phyloP scores from a whole-genome alignment of 2,113 vertebrate species.

The Polypterus bichir region DNA sequence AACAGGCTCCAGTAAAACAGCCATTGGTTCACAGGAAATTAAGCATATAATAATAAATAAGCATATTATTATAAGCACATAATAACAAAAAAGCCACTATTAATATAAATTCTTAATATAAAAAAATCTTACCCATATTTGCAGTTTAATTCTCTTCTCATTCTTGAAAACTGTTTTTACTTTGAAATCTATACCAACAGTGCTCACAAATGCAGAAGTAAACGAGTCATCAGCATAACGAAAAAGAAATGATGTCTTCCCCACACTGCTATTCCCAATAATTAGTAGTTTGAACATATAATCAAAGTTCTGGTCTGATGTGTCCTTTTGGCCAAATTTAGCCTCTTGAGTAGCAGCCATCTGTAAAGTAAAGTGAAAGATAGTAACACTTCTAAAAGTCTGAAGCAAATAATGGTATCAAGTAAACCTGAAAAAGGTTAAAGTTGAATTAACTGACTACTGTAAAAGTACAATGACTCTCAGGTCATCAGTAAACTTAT shows the following conservation, averaged over 20 bases:
- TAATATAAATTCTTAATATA: too few relatives aligned
- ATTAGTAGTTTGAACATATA: conserved; percentile 91
- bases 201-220: conserved; percentile 95
- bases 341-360: conserved; percentile 78
- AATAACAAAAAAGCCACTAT: too few relatives aligned
- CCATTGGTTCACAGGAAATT: too few relatives aligned
- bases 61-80: too few relatives aligned
- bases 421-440: too few relatives aligned
- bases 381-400: neutral
- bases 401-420: neutral
- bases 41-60: too few relatives aligned
- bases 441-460: too few relatives aligned
- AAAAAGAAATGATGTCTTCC: conserved; percentile 89
- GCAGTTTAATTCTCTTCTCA: conserved; percentile 94
- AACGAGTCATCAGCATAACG: conserved; percentile 94
- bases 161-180: conserved; percentile 96
- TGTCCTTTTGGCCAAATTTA: conserved; percentile 69
- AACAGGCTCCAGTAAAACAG: too few relatives aligned
- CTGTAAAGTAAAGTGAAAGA: conserved; percentile 38
- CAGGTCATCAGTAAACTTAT: too few relatives aligned
- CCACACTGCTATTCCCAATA: conserved; percentile 87
- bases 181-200: conserved; percentile 96
- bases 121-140: conserved; percentile 80
- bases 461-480: too few relatives aligned
- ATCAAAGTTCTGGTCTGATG: conserved; percentile 84